phyloP scores from a whole-genome alignment of 2,888 invertebrate species.

The Phortica okadai region DNA sequence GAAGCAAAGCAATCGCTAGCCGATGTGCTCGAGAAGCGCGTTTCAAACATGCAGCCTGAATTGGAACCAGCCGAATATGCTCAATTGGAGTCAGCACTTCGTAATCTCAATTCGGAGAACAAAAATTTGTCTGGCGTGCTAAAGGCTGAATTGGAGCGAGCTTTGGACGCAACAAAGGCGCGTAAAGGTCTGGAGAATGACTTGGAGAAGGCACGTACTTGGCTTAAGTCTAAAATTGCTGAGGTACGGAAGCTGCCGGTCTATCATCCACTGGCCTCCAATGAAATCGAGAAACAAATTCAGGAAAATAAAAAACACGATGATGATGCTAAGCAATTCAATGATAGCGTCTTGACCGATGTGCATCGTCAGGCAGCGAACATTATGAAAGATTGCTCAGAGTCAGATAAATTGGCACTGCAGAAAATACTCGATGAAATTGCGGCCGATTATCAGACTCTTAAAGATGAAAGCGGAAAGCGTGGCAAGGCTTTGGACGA shows the following conservation, averaged over 20 bases:
- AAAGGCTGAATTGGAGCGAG: conserved; percentile 84
- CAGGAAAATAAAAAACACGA: conserved; percentile 85
- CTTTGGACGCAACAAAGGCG: conserved; percentile 83
- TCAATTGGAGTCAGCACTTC: conserved; percentile 85
- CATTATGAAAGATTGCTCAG: conserved; percentile 88
- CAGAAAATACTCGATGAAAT: conserved; percentile 83
- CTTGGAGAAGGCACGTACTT: conserved; percentile 86
- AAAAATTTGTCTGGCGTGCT: conserved; percentile 84
- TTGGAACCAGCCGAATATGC: conserved; percentile 90
- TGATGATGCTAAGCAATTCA: conserved; percentile 86
- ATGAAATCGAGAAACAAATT: conserved; percentile 90
- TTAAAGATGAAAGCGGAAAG: conserved; percentile 85
- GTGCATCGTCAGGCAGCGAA: conserved; percentile 85
- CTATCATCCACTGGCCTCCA: conserved; percentile 86
- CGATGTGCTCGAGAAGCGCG: conserved; percentile 89
- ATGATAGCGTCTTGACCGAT: conserved; percentile 85
- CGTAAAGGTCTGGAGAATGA: conserved; percentile 87
- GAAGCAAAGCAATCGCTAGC: conserved; percentile 89
- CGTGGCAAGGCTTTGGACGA: conserved; percentile 85
- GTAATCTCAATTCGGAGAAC: conserved; percentile 85
- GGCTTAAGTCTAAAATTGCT: conserved; percentile 87
- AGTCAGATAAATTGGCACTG: conserved; percentile 82
- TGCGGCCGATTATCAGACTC: conserved; percentile 83
- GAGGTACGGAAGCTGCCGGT: conserved; percentile 85
- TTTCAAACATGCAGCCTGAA: conserved; percentile 89